These are phyloP conservation scores for Drosophila paranaensis DNA, from an alignment of 2,888 invertebrate genomes.

Conservation along the genomic window DNA sequence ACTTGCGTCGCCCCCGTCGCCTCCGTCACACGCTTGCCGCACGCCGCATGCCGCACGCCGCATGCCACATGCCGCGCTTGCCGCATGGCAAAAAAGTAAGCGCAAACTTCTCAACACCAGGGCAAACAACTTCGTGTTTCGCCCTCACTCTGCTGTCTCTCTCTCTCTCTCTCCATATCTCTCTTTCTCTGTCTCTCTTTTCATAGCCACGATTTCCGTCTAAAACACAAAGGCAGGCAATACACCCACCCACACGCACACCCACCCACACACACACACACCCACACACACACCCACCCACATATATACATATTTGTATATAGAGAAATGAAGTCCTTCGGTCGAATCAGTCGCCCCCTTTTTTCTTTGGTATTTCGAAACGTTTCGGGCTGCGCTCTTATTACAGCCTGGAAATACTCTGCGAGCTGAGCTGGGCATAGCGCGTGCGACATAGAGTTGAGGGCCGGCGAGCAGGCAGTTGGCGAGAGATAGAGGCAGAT, in stretches of 20 bases:
- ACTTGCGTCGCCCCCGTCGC: constrained; percentile 21
- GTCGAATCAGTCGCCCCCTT: constrained; percentile 35
- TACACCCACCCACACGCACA: constrained; percentile 1
- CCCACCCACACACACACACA: constrained; percentile 1
- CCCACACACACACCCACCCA: neutral
- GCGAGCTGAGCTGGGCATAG: neutral
- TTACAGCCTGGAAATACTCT: constrained; percentile 36
- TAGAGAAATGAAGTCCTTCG: constrained; percentile 28
- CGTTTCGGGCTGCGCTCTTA: constrained; percentile 51
- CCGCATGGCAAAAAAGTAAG: constrained; percentile 26
- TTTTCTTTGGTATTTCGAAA: constrained; percentile 28
- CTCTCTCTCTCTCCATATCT: neutral
- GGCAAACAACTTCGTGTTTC: constrained; percentile 55
- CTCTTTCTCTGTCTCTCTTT: neutral
- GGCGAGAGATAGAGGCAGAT: neutral
- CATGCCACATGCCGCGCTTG: neutral
- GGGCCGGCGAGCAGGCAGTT: neutral
- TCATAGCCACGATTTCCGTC: constrained; percentile 37
- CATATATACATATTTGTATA: constrained; percentile 5
- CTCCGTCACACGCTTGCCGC: constrained; percentile 5
- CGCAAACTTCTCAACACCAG: constrained; percentile 59
- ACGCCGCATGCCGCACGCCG: neutral
- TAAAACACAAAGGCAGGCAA: constrained; percentile 45
- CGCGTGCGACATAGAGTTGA: neutral
- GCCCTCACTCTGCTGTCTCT: neutral